Conservation (phyloP, 2,113 vertebrate genomes). For the Cynopterus brachyotis region DNA sequence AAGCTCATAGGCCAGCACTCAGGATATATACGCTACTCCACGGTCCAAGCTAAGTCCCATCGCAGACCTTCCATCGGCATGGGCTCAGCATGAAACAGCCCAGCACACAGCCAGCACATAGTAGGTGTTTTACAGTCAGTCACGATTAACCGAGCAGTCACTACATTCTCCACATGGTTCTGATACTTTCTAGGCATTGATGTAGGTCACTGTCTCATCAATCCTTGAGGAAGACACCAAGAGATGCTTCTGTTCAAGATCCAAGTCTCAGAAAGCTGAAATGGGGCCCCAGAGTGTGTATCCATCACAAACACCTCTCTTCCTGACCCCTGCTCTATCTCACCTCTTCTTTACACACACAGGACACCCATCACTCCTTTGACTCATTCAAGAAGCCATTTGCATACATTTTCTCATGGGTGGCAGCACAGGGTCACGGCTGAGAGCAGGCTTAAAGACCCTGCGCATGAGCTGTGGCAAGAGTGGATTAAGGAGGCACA, state of each 20-base stretch:
- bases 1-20: slow-evolving; percentile 75
- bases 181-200: not conserved
- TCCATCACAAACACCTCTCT: not conserved
- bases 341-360: not conserved
- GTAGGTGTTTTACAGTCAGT: not conserved
- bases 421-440: not conserved
- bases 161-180: accelerated
- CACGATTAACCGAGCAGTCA: not conserved
- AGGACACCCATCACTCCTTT: not conserved
- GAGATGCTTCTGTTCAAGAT: not conserved
- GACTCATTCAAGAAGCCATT: not conserved
- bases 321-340: not conserved
- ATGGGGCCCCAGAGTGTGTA: not conserved
- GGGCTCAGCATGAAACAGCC: not conserved
- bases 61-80: slow-evolving; percentile 25
- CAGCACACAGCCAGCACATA: accelerated
- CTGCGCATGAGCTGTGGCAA: accelerated
- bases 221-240: not conserved
- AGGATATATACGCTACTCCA: slow-evolving; percentile 57
- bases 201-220: not conserved
- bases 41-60: slow-evolving; percentile 58
- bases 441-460: not conserved
- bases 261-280: not conserved
- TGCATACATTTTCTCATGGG: not conserved
- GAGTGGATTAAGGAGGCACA: no score